Evolutionary conservation across 2,797 vertebrate species (phyloP), one percentile per base, ranked within the genome.

Genomic region (Huso huso): DNA sequence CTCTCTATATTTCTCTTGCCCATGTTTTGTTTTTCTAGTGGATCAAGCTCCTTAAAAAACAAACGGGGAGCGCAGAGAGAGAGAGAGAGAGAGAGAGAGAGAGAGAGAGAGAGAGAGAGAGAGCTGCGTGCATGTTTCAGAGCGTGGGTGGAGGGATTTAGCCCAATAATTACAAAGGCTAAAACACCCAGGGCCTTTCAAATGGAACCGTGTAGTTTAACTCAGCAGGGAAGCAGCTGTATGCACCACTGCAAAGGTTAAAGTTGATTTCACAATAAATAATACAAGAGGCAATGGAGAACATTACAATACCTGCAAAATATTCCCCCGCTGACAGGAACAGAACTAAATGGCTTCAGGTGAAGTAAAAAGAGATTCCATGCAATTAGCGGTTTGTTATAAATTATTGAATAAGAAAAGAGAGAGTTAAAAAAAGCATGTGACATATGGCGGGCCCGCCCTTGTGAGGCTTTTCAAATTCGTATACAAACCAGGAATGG

Each of bases 1-100:
- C 23, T 2, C 23, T 37, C 23, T 37, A 37, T 37, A 37, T 37
- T 37, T 37, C 23, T 37, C 2, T 37, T 37, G 23, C 23, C 23
- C 23, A 37, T 37, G 23, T 37, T 37, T 4, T 37, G 15, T 37
- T 37, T 37, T 37, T 37, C 23, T 37, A 37, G 2, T 2, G 23
- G 23, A 37, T 37, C 23, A 37, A 18, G 15, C 15, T 18, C 15
- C 15, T 18, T 18, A 18, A 18, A 18, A 18, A 18, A 18, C 18
- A 18, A 18, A 18, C 18, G 2, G 18, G 1, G 18, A 23, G 61
- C 2, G 51, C 12, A 51, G 18, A 55, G 66, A 63, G 10, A 65
- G 9, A 64, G 12, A 18, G 49, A 50, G 51, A 9, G 48, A 68
- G 12, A 57, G 64, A 71, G 37, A 73, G 51, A 71, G n/a, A 51